A percentile compares a stretch with the other conserved stretches of the same genome.
These are phyloP conservation scores for Sceloporus tristichus DNA, from an alignment of 2,113 vertebrate genomes.

Conservation along the genomic window DNA sequence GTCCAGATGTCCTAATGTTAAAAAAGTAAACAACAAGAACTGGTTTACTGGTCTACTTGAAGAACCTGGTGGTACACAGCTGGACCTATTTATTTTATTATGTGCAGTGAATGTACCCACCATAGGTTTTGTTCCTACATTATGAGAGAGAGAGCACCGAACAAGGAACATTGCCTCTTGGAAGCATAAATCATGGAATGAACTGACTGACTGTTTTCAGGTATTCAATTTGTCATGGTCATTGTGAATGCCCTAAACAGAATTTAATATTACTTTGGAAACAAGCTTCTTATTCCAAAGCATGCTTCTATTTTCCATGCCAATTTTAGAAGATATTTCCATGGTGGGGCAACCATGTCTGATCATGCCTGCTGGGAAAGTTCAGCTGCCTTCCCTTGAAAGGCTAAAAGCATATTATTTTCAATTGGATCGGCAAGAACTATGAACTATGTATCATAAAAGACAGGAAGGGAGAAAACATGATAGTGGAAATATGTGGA, in stretches of 20 bases:
- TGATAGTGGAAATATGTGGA: slow-evolving; percentile 43
- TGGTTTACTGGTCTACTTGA: too few species aligned
- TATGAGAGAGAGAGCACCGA: neutral
- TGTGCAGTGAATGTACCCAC: neutral
- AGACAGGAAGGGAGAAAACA: slow-evolving; percentile 61
- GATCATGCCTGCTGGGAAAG: slow-evolving; percentile 32
- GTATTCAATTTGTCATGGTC: slow-evolving; percentile 52
- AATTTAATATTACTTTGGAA: slow-evolving; percentile 48
- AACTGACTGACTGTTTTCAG: slow-evolving; percentile 41
- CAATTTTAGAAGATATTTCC: slow-evolving; percentile 57
- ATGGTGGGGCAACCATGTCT: slow-evolving; percentile 41
- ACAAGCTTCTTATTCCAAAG: slow-evolving; percentile 28
- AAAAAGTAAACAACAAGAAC: too few species aligned
- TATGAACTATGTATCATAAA: slow-evolving; percentile 38
- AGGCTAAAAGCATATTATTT: slow-evolving; percentile 56
- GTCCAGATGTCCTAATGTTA: too few species aligned
- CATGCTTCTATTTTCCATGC: slow-evolving; percentile 42
- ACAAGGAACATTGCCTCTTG: neutral
- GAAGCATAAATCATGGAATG: slow-evolving; percentile 5
- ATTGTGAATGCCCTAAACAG: slow-evolving; percentile 37
- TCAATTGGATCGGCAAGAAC: slow-evolving; percentile 23
- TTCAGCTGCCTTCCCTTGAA: slow-evolving; percentile 19
- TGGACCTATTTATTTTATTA: neutral
- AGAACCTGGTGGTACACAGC: too few species aligned
- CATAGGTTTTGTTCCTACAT: too few species aligned